Evolutionary conservation across 2,113 vertebrate species (phyloP).

Genomic region (Psittacula cyanocephala): DNA sequence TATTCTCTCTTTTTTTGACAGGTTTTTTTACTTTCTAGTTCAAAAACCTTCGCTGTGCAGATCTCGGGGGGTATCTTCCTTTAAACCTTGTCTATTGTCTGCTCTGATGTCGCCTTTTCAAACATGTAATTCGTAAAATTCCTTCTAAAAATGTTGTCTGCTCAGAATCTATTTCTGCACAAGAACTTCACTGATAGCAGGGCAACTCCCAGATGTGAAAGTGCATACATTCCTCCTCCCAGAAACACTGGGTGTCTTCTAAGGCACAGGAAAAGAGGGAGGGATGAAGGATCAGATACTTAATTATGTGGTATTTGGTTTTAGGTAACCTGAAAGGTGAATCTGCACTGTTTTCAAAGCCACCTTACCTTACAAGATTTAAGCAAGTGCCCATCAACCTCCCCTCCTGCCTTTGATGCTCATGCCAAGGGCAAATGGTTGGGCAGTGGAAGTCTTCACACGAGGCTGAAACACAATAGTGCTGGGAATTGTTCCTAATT

Average conservation of each 20-base stretch:
- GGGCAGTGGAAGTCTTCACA: not conserved
- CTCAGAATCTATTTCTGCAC: not conserved
- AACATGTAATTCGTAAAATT: not conserved
- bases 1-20: too few species aligned
- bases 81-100: not conserved
- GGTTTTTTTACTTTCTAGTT: not conserved
- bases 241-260: not conserved
- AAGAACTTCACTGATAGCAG: not conserved
- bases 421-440: conserved; percentile 47
- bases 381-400: conserved; percentile 62
- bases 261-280: not conserved
- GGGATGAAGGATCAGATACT: not conserved
- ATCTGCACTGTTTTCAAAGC: not conserved
- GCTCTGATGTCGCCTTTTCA: not conserved
- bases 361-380: conserved; percentile 61
- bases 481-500: conserved; percentile 86
- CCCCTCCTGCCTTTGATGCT: conserved; percentile 70
- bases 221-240: not conserved
- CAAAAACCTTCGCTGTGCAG: not conserved
- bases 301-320: not conserved
- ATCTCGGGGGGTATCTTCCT: not conserved
- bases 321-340: not conserved
- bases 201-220: too few species aligned
- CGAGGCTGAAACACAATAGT: conserved; percentile 83
- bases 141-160: not conserved